phyloP scores from a whole-genome alignment of 1,140 invertebrate genomes.

The Diploscapter pachys region DNA sequence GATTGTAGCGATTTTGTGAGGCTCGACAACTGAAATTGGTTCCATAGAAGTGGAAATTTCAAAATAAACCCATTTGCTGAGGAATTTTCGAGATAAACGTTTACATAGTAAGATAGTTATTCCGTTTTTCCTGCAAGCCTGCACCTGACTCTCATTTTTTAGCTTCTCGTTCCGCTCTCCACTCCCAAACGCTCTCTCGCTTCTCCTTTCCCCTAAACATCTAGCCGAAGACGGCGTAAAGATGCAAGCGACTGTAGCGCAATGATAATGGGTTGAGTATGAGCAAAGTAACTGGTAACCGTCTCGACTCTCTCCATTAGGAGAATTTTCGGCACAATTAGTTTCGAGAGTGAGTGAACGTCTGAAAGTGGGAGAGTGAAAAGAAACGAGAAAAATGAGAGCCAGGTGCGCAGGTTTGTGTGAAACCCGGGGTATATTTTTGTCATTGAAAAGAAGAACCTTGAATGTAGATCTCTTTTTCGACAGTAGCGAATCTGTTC shows the following conservation, averaged over 20 bases:
- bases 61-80: too few species aligned
- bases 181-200: too few species aligned
- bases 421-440: background rate
- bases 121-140: too few species aligned
- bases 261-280: background rate
- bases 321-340: background rate
- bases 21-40: slow-evolving; percentile 41
- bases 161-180: too few species aligned
- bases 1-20: slow-evolving; percentile 48
- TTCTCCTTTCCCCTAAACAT: too few species aligned
- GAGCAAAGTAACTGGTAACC: background rate
- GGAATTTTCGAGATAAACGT: too few species aligned
- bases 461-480: slow-evolving; percentile 58
- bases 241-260: too few species aligned
- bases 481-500: slow-evolving; percentile 55
- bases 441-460: slow-evolving; percentile 15
- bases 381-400: too few species aligned
- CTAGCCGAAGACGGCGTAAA: too few species aligned
- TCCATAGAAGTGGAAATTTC: background rate
- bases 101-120: too few species aligned
- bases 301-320: too few species aligned
- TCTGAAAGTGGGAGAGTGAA: background rate
- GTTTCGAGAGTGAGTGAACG: slow-evolving; percentile 21
- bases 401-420: slow-evolving; percentile 10
- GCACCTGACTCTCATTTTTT: too few species aligned